Evolutionary conservation across 2,113 vertebrate genomes (phyloP), one percentile per base, ranked within the genome.

Genomic region (Uria aalge): DNA sequence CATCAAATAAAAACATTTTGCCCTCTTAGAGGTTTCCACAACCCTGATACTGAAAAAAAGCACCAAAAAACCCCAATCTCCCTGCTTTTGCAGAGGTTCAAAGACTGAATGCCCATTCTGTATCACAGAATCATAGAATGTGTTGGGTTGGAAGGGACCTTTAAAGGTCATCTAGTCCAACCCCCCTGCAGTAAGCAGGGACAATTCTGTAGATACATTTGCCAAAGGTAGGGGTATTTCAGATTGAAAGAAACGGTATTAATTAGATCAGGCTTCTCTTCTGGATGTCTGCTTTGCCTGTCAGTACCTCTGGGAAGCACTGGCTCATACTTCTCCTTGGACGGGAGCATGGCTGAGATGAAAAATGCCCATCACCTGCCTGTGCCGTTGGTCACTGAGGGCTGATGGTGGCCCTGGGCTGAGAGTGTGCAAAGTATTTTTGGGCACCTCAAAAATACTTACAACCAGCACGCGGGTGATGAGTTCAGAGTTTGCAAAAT

Each of bases 301-400:
- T 41, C 53, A 30, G 38, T 38, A 57, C 11, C n/a, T 69, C 67
- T 78, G 87, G 64, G 60, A 94, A 95, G 32, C 41, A 47, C 52
- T 36, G n/a, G 11, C 14, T 89, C 17, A 55, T 57, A 55, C 29
- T 79, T 34, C n/a, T 82, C 8, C 27, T 34, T 19, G 11, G 38
- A 72, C 1, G 1, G 52, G 11, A 86, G 20, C 34, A 30, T 2
- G 20, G 24, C 68, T 89, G 72, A 66, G 29, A 53, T 63, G n/a
- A 59, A 47, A 78, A 71, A 68, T 24, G 8, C 26, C 23, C 57
- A 41, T 50, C 1, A 1, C 18, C 48, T 56, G 19, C 50, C 30
- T 60, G 22, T 1, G 9, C 11, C 1, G 0, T 11, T 26, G 60
- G 34, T 43, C 22, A 56, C 68, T 0, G 0, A 43, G 53, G 59